These are phyloP conservation scores for Pygocentrus nattereri DNA, from an alignment of 2,797 vertebrate species.

Conservation along the genomic window DNA sequence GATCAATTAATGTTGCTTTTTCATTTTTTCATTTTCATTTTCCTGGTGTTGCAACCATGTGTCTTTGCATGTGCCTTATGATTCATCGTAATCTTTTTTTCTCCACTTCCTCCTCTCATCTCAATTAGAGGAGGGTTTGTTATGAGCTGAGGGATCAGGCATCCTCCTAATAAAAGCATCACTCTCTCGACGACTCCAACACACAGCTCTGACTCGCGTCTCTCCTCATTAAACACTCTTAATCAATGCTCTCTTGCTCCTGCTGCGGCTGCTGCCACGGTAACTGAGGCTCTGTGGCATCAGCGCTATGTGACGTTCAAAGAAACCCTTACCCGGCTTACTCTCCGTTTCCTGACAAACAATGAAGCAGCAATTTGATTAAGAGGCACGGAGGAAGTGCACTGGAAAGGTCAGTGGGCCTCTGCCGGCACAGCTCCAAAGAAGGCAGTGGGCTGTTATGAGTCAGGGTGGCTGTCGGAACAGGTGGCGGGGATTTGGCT, in stretches of 20 bases:
- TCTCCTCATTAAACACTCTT: slow-evolving; percentile 32
- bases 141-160: slow-evolving; percentile 25
- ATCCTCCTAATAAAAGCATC: slow-evolving; percentile 32
- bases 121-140: slow-evolving; percentile 35
- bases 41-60: neutral
- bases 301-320: slow-evolving; percentile 8
- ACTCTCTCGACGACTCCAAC: slow-evolving; percentile 24
- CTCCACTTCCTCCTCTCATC: neutral
- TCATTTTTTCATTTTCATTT: neutral
- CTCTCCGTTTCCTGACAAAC: slow-evolving; percentile 41
- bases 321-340: neutral
- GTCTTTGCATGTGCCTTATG: slow-evolving; percentile 1
- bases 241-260: slow-evolving; percentile 17
- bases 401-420: slow-evolving; percentile 38
- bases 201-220: slow-evolving; percentile 20
- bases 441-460: slow-evolving; percentile 9
- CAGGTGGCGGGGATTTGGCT: slow-evolving; percentile 10
- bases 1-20: slow-evolving; percentile 21
- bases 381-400: slow-evolving; percentile 21
- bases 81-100: slow-evolving; percentile 22
- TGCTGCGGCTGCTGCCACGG: slow-evolving; percentile 31
- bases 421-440: neutral
- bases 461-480: neutral
- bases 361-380: slow-evolving; percentile 38
- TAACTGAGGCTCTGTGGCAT: slow-evolving; percentile 8